phyloP scores from a whole-genome alignment of 1,140 invertebrate species.

The Dufourea novaeangliae region DNA sequence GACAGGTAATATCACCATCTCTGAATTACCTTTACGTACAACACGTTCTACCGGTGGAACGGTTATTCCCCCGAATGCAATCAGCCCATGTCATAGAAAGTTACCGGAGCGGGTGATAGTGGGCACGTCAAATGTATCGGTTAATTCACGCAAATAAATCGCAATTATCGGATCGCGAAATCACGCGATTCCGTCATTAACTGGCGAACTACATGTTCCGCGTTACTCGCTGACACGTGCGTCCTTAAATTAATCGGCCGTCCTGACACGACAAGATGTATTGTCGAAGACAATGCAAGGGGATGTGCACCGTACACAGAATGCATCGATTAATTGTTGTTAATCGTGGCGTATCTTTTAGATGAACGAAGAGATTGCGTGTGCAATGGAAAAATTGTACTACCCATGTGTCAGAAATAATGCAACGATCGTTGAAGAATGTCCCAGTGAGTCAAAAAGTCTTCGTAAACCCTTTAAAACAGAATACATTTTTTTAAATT shows the following conservation, averaged over 20 bases:
- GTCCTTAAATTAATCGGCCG: conserved; percentile 46
- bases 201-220: conserved; percentile 10
- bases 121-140: conserved; percentile 40
- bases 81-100: conserved; percentile 31
- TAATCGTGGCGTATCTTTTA: conserved; percentile 3
- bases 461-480: too few relatives aligned
- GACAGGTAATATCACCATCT: neutral
- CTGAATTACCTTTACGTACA: neutral
- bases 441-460: neutral
- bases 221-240: conserved; percentile 18
- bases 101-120: conserved; percentile 13
- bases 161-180: conserved; percentile 33
- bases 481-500: too few relatives aligned
- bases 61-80: conserved; percentile 8
- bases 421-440: neutral
- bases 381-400: too few relatives aligned
- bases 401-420: neutral
- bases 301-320: neutral
- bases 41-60: neutral
- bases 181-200: conserved; percentile 42
- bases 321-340: conserved; percentile 6
- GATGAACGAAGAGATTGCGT: neutral
- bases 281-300: conserved; percentile 25
- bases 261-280: conserved; percentile 5
- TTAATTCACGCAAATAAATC: conserved; percentile 58